Evolutionary conservation across 2,113 vertebrate species (phyloP), one percentile per base, ranked within the genome.

Genomic region (Ictalurus punctatus): DNA sequence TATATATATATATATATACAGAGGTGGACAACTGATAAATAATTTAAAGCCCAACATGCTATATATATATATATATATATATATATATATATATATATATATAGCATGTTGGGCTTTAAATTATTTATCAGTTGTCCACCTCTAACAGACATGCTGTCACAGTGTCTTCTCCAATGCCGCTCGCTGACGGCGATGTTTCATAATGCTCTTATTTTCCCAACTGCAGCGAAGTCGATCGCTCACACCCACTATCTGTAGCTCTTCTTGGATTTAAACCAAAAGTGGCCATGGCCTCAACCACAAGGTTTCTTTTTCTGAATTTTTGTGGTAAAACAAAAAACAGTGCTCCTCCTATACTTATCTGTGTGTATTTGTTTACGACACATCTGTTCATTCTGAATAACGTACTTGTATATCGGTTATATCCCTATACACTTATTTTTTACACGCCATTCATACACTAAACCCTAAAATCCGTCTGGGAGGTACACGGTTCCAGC

Each of bases 1-100:
- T n/a, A n/a, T n/a, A n/a, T n/a, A n/a, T n/a, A n/a, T n/a, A n/a
- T n/a, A n/a, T n/a, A n/a, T n/a, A n/a, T n/a, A n/a, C 81, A 88
- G 74, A 71, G 86, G 74, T 78, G 86, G 88, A 89, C 82, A 83
- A 88, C 90, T 89, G 84, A 86, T 91, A 87, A 89, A 91, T 89
- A 85, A 91, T 91, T 91, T 85, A 91, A 78, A 71, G 86, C 90
- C n/a, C 25, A 88, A 91, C 88, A 91, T 83, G 67, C 88, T 85
- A 63, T 87, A 63, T 87, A 84, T 91, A 83, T 85, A 30, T 69
- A 40, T 17, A 40, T 73, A 19, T 6, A 34, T 34, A 34, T 13
- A 34, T 71, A 71, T 27, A 65, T 27, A 65, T 25, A 65, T 65
- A 65, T 25, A 69, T 30, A 85, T 83, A 91, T 84, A 87, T 63